Conservation (phyloP, 2,888 invertebrate genomes). For the Campoletis raptor region DNA sequence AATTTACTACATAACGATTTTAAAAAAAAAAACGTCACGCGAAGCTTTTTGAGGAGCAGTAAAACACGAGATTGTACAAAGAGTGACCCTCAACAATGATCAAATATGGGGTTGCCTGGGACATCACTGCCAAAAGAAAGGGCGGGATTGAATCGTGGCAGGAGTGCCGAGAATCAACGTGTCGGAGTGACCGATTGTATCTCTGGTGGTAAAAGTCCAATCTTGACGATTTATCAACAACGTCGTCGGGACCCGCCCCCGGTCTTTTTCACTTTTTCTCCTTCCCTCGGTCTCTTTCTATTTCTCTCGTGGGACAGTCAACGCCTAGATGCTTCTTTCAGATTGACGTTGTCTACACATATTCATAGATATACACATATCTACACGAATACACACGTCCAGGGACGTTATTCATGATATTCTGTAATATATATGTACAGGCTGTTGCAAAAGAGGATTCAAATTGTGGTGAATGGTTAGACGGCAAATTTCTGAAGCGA, state of each 20-base stretch:
- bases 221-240: slow-evolving; percentile 82
- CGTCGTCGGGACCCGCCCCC: slow-evolving; percentile 73
- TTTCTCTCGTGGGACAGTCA: slow-evolving; percentile 50
- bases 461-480: neutral
- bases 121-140: slow-evolving; percentile 54
- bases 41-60: neutral
- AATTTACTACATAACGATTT: neutral
- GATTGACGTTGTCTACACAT: slow-evolving; percentile 81
- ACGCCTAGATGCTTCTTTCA: slow-evolving; percentile 75
- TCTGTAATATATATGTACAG: neutral
- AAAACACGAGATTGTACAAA: neutral
- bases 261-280: slow-evolving; percentile 58
- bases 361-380: slow-evolving; percentile 23
- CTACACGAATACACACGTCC: neutral
- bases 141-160: slow-evolving; percentile 80
- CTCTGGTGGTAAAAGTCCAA: slow-evolving; percentile 78
- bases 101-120: slow-evolving; percentile 1
- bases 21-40: slow-evolving; percentile 2
- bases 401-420: neutral
- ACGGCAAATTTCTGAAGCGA: neutral
- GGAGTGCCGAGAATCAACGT: slow-evolving; percentile 57
- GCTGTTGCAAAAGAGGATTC: neutral
- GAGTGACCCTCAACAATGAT: slow-evolving; percentile 16
- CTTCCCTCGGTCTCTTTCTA: slow-evolving; percentile 40
- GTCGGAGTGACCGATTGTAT: slow-evolving; percentile 78